A percentile compares a stretch with the other conserved stretches of the same genome.
Evolutionary conservation across 2,113 vertebrate genomes (phyloP).

Genomic region (Dicentrarchus labrax): DNA sequence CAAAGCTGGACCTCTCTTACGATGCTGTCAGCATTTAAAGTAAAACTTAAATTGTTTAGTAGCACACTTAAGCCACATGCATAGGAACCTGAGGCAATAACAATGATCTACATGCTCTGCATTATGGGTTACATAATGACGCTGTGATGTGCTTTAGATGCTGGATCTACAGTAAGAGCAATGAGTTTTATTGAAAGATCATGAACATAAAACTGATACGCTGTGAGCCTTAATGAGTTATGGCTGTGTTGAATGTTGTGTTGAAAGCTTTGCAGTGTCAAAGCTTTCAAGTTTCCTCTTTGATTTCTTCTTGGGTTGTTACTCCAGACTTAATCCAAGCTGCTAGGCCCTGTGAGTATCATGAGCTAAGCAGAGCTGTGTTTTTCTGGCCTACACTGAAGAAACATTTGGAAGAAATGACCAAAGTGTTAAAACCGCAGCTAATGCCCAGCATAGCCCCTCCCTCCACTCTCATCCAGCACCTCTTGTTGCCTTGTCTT

Average conservation of each 20-base stretch:
- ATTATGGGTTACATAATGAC: conserved; percentile 38
- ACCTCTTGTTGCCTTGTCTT: conserved; percentile 26
- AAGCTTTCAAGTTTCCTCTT: conserved; percentile 34
- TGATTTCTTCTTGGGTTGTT: conserved; percentile 17
- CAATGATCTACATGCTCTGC: conserved; percentile 32
- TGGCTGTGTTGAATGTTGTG: conserved; percentile 5
- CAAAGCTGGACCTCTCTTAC: conserved; percentile 49
- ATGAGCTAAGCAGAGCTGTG: conserved; percentile 26
- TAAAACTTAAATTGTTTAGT: conserved; percentile 28
- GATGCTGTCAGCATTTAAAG: conserved; percentile 40
- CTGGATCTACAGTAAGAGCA: conserved; percentile 38
- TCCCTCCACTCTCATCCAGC: conserved; percentile 33
- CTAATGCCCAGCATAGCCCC: conserved; percentile 26
- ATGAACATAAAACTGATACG: conserved; percentile 40
- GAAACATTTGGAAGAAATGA: conserved; percentile 67
- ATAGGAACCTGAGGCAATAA: conserved; percentile 35
- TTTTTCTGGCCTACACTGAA: conserved; percentile 37
- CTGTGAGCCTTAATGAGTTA: conserved; percentile 14
- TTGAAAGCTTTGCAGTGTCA: no score
- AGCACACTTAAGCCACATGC: conserved; percentile 35
- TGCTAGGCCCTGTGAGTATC: conserved; percentile 24
- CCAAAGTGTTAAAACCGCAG: conserved; percentile 69
- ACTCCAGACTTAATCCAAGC: not conserved
- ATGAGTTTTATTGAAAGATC: conserved; percentile 33
- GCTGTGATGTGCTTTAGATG: conserved; percentile 43